These are phyloP conservation scores for Acrocyrtus sp. DNA, from an alignment of 2,888 invertebrate species.

Conservation along the genomic window DNA sequence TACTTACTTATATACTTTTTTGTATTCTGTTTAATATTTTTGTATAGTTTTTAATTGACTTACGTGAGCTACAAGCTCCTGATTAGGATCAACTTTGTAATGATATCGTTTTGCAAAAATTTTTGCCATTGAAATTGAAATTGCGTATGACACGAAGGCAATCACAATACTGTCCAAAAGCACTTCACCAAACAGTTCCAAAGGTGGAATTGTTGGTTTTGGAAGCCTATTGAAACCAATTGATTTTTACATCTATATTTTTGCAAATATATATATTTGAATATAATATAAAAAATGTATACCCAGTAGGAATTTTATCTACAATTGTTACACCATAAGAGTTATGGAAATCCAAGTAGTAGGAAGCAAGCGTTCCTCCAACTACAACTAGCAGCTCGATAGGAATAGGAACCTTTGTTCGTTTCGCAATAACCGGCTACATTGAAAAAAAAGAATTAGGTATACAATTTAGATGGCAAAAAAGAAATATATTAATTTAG, in stretches of 20 bases:
- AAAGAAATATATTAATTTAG: too few species aligned
- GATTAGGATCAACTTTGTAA: slow-evolving; percentile 78
- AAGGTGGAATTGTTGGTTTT: slow-evolving; percentile 70
- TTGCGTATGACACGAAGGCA: slow-evolving; percentile 78
- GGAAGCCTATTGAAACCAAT: slow-evolving; percentile 74
- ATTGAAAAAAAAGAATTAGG: slow-evolving; percentile 63
- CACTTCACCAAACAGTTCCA: slow-evolving; percentile 64
- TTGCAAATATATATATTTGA: background rate
- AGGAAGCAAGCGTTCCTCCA: slow-evolving; percentile 77
- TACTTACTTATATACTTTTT: background rate
- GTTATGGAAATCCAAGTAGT: slow-evolving; percentile 66
- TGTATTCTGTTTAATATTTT: background rate
- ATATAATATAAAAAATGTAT: slow-evolving; percentile 64
- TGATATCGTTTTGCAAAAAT: slow-evolving; percentile 78
- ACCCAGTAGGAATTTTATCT: slow-evolving; percentile 86
- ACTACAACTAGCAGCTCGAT: slow-evolving; percentile 84
- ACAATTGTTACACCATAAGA: slow-evolving; percentile 74
- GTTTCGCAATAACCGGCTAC: slow-evolving; percentile 75
- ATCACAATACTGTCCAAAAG: slow-evolving; percentile 74
- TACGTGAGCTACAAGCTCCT: slow-evolving; percentile 77
- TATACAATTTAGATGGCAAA: too few species aligned
- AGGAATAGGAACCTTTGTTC: slow-evolving; percentile 80
- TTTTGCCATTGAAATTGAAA: slow-evolving; percentile 79
- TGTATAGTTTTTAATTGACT: slow-evolving; percentile 61
- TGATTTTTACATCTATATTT: too few species aligned